Percentiles rank a stretch among this genome's conserved stretches.
Evolutionary conservation across 2,888 invertebrate genomes (phyloP).

Genomic region (Trissonchulus latispiculum): DNA sequence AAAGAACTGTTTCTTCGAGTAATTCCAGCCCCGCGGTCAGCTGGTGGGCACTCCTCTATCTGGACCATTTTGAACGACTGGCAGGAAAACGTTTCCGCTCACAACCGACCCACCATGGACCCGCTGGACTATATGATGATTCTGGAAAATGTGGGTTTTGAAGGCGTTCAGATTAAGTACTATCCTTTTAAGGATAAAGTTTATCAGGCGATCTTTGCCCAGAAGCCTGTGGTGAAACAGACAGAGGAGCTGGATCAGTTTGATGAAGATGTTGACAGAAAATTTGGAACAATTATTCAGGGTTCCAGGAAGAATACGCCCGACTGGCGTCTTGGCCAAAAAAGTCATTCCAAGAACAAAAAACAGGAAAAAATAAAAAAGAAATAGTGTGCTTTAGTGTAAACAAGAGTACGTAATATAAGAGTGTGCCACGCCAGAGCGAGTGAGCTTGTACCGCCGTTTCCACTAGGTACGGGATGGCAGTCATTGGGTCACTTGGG

Average conservation of each 20-base stretch:
- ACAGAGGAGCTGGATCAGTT: background rate
- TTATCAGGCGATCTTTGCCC: constrained; percentile 18
- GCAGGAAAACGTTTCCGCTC: constrained; percentile 28
- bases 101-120: constrained; percentile 31
- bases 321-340: too few species aligned
- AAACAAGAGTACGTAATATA: too few species aligned
- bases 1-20: constrained; percentile 36
- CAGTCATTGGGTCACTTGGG: too few species aligned
- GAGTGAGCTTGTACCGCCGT: too few species aligned
- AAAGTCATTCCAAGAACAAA: too few species aligned
- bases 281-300: background rate
- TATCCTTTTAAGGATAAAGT: constrained; percentile 10
- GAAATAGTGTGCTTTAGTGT: too few species aligned
- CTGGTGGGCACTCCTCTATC: constrained; percentile 35
- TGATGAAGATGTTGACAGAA: background rate
- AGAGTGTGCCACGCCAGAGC: too few species aligned
- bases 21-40: constrained; percentile 35
- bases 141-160: constrained; percentile 35
- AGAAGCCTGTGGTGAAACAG: background rate
- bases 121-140: constrained; percentile 34
- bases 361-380: too few species aligned
- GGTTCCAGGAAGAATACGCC: background rate
- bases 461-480: too few species aligned
- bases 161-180: constrained; percentile 29
- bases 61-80: constrained; percentile 24